Percentiles rank a stretch among this genome's conserved stretches.
phyloP scores from a whole-genome alignment of 2,888 invertebrate genomes.

The Caenorhabditis wallacei region DNA sequence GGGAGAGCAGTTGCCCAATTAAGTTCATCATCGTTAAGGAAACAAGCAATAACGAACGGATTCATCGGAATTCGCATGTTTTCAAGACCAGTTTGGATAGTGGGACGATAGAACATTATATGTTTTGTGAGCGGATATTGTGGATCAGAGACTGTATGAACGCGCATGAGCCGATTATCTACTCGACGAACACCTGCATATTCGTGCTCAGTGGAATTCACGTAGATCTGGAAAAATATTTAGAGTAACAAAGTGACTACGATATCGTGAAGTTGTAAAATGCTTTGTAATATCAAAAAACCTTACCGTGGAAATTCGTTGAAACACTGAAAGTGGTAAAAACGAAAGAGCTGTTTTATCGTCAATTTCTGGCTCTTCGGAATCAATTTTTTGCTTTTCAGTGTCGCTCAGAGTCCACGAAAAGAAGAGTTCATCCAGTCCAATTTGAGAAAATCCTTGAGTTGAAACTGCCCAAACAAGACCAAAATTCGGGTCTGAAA shows the following conservation, averaged over 20 bases:
- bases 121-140: conserved; percentile 62
- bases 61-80: conserved; percentile 37
- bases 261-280: no score
- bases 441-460: conserved; percentile 70
- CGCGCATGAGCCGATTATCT: conserved; percentile 44
- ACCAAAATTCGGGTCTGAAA: conserved; percentile 47
- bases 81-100: conserved; percentile 52
- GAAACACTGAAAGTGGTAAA: conserved; percentile 59
- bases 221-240: conserved; percentile 56
- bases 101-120: conserved; percentile 67
- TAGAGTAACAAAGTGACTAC: no score
- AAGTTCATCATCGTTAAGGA: conserved; percentile 74
- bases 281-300: no score
- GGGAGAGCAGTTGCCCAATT: conserved; percentile 78
- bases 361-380: conserved; percentile 40
- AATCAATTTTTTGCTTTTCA: conserved; percentile 46
- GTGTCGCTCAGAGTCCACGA: conserved; percentile 57
- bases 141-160: conserved; percentile 55
- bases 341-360: conserved; percentile 5
- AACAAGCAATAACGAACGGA: conserved; percentile 76
- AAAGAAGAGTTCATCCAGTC: conserved; percentile 71
- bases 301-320: conserved; percentile 63
- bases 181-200: conserved; percentile 66
- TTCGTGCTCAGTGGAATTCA: conserved; percentile 59
- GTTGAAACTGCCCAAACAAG: conserved; percentile 58